Evolutionary conservation across 2,113 vertebrate species (phyloP), one percentile per base, ranked within the genome.

Genomic region (Rhombomys opimus): DNA sequence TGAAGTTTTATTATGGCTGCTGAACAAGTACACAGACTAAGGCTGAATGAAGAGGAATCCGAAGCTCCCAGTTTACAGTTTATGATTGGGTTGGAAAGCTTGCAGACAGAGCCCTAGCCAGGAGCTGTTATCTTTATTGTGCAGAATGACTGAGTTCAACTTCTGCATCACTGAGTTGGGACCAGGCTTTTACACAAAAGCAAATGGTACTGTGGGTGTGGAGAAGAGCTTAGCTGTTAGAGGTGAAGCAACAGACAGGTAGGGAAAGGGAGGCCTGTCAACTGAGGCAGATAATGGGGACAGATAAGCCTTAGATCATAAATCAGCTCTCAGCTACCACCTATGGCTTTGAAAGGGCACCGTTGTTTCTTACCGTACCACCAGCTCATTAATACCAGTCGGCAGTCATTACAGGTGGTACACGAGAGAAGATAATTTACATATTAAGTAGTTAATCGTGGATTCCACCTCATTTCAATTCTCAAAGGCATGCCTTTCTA

Each of bases 261-360:
- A 22, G 50, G 25, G 84, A 30, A 92, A 68, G 91, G 81, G 84
- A 88, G 17, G 81, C 57, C 78, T 91, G 86, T 93, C 97, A 95
- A 91, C 61, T 41, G 93, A 93, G 75, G 72, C 92, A 80, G 82
- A 91, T 96, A 96, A 95, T 87, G 84, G 89, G 92, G 95, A 95
- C 82, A 97, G 96, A 95, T 91, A 97, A 96, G 93, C 63, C 95
- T 96, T 72, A 94, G 96, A 96, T 96, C 97, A 97, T 97, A 90
- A 97, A 97, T 97, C 94, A 94, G 97, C 86, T 87, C 35, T n/a
- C 89, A 23, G 73, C 90, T 92, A 72, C 97, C 95, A 95, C 91
- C 94, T 94, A 90, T 89, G 87, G 96, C 94, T 97, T 84, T 97
- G 94, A 98, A 96, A 97, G 95, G 92, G 95, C 91, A 87, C 73